Evolutionary conservation across 1,140 invertebrate species (phyloP).

Genomic region (Drosophila lowei): DNA sequence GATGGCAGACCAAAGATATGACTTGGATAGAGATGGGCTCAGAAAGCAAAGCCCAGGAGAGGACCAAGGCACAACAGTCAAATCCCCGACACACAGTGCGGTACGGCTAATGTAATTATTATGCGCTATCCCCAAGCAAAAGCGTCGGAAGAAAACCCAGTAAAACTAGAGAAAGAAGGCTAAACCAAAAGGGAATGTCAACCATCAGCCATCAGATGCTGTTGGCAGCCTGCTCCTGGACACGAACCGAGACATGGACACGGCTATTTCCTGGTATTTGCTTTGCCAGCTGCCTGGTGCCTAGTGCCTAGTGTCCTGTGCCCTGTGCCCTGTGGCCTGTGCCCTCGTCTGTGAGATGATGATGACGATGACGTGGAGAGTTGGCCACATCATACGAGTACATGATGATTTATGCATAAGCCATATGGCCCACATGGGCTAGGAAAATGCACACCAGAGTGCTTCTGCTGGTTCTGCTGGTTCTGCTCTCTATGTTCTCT

Average conservation of each 20-base stretch:
- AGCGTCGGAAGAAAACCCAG: conserved; percentile 3
- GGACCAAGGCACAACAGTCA: neutral
- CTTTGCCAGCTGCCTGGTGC: conserved; percentile 12
- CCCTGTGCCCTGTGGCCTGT: no score
- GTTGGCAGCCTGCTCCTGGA: conserved; percentile 35
- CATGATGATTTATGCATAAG: conserved; percentile 71
- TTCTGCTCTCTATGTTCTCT: no score
- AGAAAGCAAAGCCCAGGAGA: neutral
- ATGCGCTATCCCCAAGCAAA: conserved; percentile 8
- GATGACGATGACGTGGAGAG: conserved; percentile 48
- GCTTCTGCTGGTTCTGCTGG: neutral
- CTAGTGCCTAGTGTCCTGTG: neutral
- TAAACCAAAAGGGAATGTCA: conserved; percentile 39
- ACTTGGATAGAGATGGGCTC: no score
- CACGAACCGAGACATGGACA: conserved; percentile 39
- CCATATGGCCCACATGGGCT: conserved; percentile 55
- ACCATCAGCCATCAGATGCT: conserved; percentile 42
- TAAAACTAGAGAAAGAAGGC: conserved; percentile 1
- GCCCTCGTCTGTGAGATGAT: conserved; percentile 1
- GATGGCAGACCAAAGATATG: no score
- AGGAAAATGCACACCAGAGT: conserved; percentile 28
- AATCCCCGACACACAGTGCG: neutral
- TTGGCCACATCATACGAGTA: conserved; percentile 38
- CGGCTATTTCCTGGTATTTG: conserved; percentile 38
- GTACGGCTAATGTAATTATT: conserved; percentile 41